Conservation (phyloP, 1,140 invertebrate genomes). For the Popillia japonica region DNA sequence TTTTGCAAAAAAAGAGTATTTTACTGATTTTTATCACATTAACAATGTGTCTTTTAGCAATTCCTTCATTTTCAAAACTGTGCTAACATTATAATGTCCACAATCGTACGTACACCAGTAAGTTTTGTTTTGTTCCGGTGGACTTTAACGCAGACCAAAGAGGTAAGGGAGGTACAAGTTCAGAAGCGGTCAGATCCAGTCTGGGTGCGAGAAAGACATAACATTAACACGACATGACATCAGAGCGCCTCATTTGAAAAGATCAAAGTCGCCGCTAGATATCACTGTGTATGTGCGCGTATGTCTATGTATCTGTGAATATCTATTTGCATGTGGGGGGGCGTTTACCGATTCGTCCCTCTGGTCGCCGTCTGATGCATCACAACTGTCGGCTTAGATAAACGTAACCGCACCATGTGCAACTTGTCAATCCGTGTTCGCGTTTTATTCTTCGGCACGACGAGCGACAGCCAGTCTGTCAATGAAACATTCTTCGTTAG, state of each 20-base stretch:
- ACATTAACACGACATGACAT: slow-evolving; percentile 56
- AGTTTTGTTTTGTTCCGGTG: neutral
- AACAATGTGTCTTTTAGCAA: too few species aligned
- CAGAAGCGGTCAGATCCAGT: slow-evolving; percentile 50
- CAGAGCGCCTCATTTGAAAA: slow-evolving; percentile 56
- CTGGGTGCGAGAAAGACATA: slow-evolving; percentile 51
- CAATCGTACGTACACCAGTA: neutral
- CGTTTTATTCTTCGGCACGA: slow-evolving; percentile 45
- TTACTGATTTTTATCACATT: too few species aligned
- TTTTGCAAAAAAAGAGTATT: too few species aligned
- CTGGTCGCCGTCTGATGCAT: slow-evolving; percentile 44
- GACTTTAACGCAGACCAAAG: neutral
- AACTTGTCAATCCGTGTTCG: slow-evolving; percentile 50
- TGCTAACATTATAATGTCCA: neutral
- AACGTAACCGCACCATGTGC: slow-evolving; percentile 52
- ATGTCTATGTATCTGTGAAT: neutral
- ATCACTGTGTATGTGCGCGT: neutral
- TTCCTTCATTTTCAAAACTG: too few species aligned
- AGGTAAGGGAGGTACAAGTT: slow-evolving; percentile 40
- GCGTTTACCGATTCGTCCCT: slow-evolving; percentile 43
- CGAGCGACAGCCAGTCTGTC: neutral
- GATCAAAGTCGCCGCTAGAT: slow-evolving; percentile 52
- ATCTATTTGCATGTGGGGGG: slow-evolving; percentile 28
- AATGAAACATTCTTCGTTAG: neutral
- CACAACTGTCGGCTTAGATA: slow-evolving; percentile 49